Base-by-base conservation (phyloP, 2,113 vertebrate species). In the Nothocercus julius region DNA sequence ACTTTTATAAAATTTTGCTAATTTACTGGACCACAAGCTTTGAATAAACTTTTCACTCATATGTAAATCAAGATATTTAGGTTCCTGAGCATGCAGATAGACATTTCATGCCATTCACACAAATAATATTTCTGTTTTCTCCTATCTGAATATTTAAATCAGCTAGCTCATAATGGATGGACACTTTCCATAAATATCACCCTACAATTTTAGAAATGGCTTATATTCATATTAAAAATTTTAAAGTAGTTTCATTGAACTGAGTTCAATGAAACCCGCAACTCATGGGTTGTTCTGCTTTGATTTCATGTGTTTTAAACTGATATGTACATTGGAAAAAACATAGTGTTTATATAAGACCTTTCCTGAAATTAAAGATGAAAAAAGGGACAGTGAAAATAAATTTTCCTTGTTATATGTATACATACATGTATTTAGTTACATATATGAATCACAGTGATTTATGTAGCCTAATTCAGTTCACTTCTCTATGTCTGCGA, bases 81-180 rank as follows among this genome's bases (percentile, higher is more conserved):
- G 42, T 13, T 44, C 2, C 5, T 24, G 45, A 77, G 24, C 17
- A n/a, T 49, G 3, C 9, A 68, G 20, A 45, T 2, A 59, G 27
- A 36, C 5, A 25, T 67, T 45, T 56, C 30, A 15, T 61, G 42
- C 14, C 42, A 40, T 59, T 76, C 0, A 0, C 2, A 7, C 13
- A 82, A 84, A 77, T 47, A 12, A 49, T 4, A 32, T 3, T 21
- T 89, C 24, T 61, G 4, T 42, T 87, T 9, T 92, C 78, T 73
- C 19, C 30, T 63, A 63, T 5, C 10, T 69, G 32, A 82, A 76
- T 27, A 53, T n/a, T 72, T 53, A 72, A 14, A 36, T 53, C 27
- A 9, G 53, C 17, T 15, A 42, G 28, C 56, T 54, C 68, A 68
- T 32, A 68, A 69, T 42, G 7, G 68, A 77, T 40, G 3, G 1